A percentile compares a stretch with the other conserved stretches of the same genome.
Conservation (phyloP, 2,113 vertebrate genomes). For the Illadopsis cleaveri region DNA sequence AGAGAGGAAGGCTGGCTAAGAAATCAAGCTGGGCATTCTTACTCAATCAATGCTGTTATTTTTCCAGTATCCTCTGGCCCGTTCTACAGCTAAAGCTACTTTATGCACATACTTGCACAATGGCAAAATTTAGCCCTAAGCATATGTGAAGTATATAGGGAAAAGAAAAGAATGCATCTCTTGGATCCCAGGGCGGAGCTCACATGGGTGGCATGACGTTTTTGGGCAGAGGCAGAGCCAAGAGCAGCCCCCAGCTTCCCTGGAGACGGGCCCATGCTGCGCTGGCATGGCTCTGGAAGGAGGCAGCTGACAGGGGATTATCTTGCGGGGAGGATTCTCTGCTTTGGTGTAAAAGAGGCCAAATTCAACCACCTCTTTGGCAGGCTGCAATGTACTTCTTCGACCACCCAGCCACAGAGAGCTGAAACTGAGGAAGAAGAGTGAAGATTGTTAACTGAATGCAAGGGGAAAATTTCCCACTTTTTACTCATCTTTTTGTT, state of each 20-base stretch:
- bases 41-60: neutral
- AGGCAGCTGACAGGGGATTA: neutral
- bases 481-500: neutral
- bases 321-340: neutral
- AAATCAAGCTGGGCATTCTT: neutral
- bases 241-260: neutral
- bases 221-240: neutral
- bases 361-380: neutral
- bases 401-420: neutral
- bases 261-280: neutral
- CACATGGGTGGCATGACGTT: neutral
- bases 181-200: neutral
- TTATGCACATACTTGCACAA: slow-evolving; percentile 24
- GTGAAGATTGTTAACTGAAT: neutral
- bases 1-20: neutral
- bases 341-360: slow-evolving; percentile 12
- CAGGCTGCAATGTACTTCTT: neutral
- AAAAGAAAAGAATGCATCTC: slow-evolving; percentile 29
- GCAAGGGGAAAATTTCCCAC: neutral
- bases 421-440: neutral
- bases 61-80: neutral
- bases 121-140: slow-evolving; percentile 40
- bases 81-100: slow-evolving; percentile 25
- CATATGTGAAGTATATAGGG: neutral
- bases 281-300: neutral